Percentiles rank a stretch among this genome's conserved stretches.
Conservation (phyloP, 2,888 invertebrate species). For the Drosophila nr. perissopoda region DNA sequence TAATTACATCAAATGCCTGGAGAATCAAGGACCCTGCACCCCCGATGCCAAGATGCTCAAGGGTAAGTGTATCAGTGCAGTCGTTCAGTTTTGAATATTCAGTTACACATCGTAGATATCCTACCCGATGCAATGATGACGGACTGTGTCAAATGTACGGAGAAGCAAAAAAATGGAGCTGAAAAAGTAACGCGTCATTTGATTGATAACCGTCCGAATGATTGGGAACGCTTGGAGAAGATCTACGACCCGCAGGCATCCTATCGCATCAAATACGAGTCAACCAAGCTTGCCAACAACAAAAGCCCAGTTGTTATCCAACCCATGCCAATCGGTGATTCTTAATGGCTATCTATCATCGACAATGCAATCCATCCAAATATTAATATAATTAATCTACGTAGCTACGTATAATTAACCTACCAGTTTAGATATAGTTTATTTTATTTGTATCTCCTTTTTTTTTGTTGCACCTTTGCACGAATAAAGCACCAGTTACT, state of each 20-base stretch:
- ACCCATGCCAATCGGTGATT: slow-evolving; percentile 18
- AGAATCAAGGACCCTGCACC: slow-evolving; percentile 88
- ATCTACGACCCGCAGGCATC: slow-evolving; percentile 88
- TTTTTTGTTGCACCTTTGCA: slow-evolving; percentile 2
- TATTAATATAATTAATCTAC: background rate
- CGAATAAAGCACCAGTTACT: slow-evolving; percentile 17
- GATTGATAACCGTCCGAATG: slow-evolving; percentile 85
- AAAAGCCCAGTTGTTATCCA: background rate
- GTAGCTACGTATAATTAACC: background rate
- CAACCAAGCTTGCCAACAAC: slow-evolving; percentile 78
- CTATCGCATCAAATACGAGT: slow-evolving; percentile 87
- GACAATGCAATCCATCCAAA: background rate
- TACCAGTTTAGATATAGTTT: background rate
- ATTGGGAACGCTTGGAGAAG: slow-evolving; percentile 87
- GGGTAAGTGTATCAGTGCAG: slow-evolving; percentile 85
- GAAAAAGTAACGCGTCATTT: slow-evolving; percentile 87
- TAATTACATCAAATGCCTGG: slow-evolving; percentile 89
- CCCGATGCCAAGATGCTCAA: slow-evolving; percentile 90
- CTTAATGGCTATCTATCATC: background rate
- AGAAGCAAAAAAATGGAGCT: slow-evolving; percentile 88
- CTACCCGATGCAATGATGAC: slow-evolving; percentile 90
- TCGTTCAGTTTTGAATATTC: background rate
- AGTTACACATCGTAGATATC: slow-evolving; percentile 85
- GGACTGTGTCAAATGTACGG: slow-evolving; percentile 89
- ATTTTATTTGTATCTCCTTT: background rate